phyloP scores from a whole-genome alignment of 2,113 vertebrate genomes.

The rabbit (Oryctolagus cuniculus) region DNA sequence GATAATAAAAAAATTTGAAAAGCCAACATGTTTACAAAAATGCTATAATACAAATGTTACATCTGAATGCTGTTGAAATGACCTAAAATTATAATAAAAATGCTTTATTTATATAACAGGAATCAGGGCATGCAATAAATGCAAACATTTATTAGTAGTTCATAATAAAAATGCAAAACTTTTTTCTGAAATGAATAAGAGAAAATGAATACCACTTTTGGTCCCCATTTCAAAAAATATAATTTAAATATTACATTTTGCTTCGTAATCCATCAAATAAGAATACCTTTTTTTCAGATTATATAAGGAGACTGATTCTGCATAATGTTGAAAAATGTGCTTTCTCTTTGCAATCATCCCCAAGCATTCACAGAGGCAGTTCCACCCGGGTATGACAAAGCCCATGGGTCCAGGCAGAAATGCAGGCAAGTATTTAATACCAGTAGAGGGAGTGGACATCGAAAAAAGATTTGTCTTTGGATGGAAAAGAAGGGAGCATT shows the following conservation, averaged over 20 bases:
- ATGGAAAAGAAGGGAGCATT: neutral
- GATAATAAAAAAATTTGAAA: too few species aligned
- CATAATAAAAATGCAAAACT: neutral
- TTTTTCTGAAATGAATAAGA: neutral
- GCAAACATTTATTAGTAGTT: neutral
- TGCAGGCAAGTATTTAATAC: neutral
- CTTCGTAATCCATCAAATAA: neutral
- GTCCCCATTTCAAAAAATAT: neutral
- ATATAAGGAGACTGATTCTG: neutral
- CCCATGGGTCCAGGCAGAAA: neutral
- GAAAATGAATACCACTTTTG: neutral
- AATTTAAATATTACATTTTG: neutral
- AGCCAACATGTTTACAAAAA: neutral
- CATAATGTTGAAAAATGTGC: slow-evolving; percentile 1
- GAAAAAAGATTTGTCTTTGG: neutral
- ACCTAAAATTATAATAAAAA: neutral
- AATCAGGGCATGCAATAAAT: neutral
- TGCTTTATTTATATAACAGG: neutral
- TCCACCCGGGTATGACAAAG: neutral
- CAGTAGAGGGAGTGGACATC: neutral
- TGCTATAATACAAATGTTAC: neutral
- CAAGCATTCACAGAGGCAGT: neutral
- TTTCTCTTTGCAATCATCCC: neutral
- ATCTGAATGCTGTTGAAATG: neutral
- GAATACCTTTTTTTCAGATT: slow-evolving; percentile 10